Percentiles rank a stretch among this genome's conserved stretches.
These are phyloP conservation scores for Elgaria multicarinata DNA, from an alignment of 2,113 vertebrate genomes.

Conservation along the genomic window DNA sequence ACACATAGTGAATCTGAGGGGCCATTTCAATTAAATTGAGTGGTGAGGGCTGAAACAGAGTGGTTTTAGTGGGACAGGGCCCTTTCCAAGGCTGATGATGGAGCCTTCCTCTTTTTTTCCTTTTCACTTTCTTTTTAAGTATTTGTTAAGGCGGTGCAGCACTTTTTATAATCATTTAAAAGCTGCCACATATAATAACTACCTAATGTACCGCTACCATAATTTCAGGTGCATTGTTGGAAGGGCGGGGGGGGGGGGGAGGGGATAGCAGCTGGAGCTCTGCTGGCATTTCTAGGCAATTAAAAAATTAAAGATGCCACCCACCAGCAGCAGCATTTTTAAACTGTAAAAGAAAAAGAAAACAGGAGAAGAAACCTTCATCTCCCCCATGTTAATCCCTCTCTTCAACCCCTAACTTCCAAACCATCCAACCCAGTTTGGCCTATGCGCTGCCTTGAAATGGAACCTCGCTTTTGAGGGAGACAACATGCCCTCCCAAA, in stretches of 20 bases:
- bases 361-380: neutral
- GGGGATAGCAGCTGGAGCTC: neutral
- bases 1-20: neutral
- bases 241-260: neutral
- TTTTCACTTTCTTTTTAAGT: neutral
- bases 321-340: neutral
- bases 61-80: neutral
- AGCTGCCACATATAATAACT: neutral
- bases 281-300: neutral
- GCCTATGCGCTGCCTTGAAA: too few species aligned
- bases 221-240: neutral
- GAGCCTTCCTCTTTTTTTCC: neutral
- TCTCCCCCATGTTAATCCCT: too few species aligned
- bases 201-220: neutral
- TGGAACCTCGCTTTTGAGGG: too few species aligned
- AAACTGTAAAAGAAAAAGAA: neutral
- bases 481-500: too few species aligned
- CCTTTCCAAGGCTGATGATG: neutral
- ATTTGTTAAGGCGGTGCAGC: neutral
- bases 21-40: neutral
- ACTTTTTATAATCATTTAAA: neutral
- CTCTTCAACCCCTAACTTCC: neutral
- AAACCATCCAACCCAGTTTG: too few species aligned
- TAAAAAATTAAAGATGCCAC: neutral
- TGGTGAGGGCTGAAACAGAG: neutral